Evolutionary conservation across 2,888 invertebrate species (phyloP), one percentile per base, ranked within the genome.

Genomic region (Xylocampa areola): DNA sequence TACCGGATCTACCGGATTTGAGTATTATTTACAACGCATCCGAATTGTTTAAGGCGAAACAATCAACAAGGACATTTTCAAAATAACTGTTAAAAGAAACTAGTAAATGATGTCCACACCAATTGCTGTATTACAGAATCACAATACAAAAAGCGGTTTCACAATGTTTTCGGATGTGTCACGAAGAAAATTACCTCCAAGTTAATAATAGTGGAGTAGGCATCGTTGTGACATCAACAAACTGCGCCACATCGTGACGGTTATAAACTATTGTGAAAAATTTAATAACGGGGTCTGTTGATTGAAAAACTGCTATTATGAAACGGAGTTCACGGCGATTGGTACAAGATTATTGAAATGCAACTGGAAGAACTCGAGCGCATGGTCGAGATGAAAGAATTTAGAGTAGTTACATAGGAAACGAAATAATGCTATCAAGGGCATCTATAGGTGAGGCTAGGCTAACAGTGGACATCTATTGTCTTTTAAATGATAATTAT

Each of bases 141-240:
- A 29, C 49, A 37, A 35, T 44, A 73, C 66, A 62, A 68, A 74
- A 67, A 55, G 47, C 41, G 17, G 51, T 71, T 61, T 70, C 71
- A 73, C 77, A 81, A 80, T 68, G 68, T 73, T 80, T 80, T 81
- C 68, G 80, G 80, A 81, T 82, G 76, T 76, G 81, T 76, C 82
- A 80, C 80, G 75, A 79, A 73, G 58, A 44, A 77, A 81, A 81
- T 81, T 79, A 68, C 73, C 65, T 59, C n/a, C 69, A 70, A 76
- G 77, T 72, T 79, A 72, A 75, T 76, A 76, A 75, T 65, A 73
- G 73, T 61, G 65, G 54, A 65, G 72, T 66, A 68, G 62, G 27
- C 49, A 57, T 55, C 54, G 55, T 82, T 79, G 80, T 76, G 77
- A 81, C 83, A 81, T 71, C 71, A 61, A 72, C 68, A 74, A 79